Evolutionary conservation across 2,113 vertebrate genomes (phyloP).

Genomic region (Hippocampus barbouri): DNA sequence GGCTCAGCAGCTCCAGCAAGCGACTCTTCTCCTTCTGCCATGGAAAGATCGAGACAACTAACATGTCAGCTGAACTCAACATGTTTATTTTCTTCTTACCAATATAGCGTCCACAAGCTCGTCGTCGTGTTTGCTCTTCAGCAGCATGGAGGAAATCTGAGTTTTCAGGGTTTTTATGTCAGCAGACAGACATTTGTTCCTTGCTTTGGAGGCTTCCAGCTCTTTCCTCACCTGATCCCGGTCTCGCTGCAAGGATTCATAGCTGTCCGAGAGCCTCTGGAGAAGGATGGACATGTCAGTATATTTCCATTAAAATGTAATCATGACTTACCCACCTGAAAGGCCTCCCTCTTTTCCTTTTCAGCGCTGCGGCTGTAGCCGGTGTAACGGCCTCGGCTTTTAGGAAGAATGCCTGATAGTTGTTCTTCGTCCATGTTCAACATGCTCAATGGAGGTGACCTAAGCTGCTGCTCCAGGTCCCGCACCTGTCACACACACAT

Average conservation of each 20-base stretch:
- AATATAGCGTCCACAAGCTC: conserved; percentile 84
- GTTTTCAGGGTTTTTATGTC: conserved; percentile 81
- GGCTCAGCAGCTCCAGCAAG: conserved; percentile 78
- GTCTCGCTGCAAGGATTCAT: conserved; percentile 74
- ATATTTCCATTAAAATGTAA: background rate
- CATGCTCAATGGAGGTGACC: conserved; percentile 42
- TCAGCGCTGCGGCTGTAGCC: conserved; percentile 80
- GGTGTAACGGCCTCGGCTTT: conserved; percentile 78
- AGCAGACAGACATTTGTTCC: conserved; percentile 76
- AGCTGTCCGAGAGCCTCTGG: conserved; percentile 75
- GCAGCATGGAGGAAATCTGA: conserved; percentile 79
- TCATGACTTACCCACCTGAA: conserved; percentile 72
- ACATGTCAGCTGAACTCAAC: background rate
- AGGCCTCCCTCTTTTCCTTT: conserved; percentile 80
- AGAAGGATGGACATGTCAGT: background rate
- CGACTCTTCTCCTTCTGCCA: conserved; percentile 81
- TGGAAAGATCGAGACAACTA: background rate
- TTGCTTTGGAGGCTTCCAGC: conserved; percentile 75
- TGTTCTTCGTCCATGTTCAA: conserved; percentile 57
- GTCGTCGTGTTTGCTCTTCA: conserved; percentile 85
- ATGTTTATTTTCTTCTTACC: conserved; percentile 65
- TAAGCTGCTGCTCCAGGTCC: conserved; percentile 84
- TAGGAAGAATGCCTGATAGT: conserved; percentile 57
- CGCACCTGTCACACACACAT: conserved; percentile 70
- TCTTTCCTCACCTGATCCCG: conserved; percentile 79